These are phyloP conservation scores for Aradophagus sp. DNA, from an alignment of 1,140 invertebrate genomes.

Conservation along the genomic window DNA sequence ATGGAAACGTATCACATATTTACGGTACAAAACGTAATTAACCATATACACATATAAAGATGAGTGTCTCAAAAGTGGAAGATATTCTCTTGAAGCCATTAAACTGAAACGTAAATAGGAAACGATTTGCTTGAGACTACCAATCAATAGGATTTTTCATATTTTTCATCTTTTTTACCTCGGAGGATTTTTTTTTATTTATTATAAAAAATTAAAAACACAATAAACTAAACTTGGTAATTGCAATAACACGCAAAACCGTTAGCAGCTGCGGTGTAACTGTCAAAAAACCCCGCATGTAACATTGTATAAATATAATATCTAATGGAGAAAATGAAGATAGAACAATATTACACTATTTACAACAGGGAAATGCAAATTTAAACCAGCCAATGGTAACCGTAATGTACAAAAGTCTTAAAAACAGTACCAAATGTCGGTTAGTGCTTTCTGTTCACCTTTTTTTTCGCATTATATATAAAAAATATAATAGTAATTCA, in stretches of 20 bases:
- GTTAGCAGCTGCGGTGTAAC: neutral
- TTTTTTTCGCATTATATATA: conserved; percentile 7
- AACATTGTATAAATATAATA: conserved; percentile 28
- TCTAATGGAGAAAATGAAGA: conserved; percentile 26
- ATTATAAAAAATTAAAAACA: conserved; percentile 52
- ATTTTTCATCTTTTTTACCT: no score
- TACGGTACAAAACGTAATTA: conserved; percentile 46
- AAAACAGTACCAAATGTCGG: conserved; percentile 1
- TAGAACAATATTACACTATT: conserved; percentile 51
- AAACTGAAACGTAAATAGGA: conserved; percentile 27
- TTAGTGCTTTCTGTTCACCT: neutral
- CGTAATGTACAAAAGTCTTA: conserved; percentile 43
- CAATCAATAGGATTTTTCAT: no score
- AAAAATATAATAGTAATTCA: conserved; percentile 15
- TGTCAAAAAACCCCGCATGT: neutral
- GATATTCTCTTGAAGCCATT: conserved; percentile 17
- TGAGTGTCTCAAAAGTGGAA: conserved; percentile 29
- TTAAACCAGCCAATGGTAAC: conserved; percentile 29
- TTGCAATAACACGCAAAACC: conserved; percentile 16
- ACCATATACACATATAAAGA: conserved; percentile 37
- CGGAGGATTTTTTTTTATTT: conserved; percentile 29
- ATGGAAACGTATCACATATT: conserved; percentile 50
- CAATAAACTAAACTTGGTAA: conserved; percentile 46
- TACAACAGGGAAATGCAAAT: conserved; percentile 49
- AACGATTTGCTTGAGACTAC: conserved; percentile 24